Percentiles rank a stretch among this genome's conserved stretches.
Conservation (phyloP, 2,113 vertebrate species). For the Bambusicola thoracicus region DNA sequence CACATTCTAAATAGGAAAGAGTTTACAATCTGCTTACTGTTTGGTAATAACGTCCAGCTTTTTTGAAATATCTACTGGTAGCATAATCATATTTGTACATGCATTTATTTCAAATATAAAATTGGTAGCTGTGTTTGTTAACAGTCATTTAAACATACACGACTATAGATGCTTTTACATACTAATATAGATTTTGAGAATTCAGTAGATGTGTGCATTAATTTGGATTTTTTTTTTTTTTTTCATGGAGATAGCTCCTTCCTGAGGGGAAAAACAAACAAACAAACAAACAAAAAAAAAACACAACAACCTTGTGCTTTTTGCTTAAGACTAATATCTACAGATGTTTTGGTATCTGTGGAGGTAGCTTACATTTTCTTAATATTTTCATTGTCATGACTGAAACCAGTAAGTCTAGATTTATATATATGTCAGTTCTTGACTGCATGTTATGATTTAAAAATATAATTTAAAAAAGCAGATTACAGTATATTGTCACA, state of each 20-base stretch:
- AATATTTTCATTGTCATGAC: background rate
- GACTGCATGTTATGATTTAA: background rate
- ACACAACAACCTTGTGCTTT: background rate
- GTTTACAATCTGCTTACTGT: conserved; percentile 5
- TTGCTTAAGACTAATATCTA: background rate
- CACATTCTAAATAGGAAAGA: conserved; percentile 1
- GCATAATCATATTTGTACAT: background rate
- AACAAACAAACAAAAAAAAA: no score
- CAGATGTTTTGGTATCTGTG: background rate
- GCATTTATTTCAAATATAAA: conserved; percentile 1
- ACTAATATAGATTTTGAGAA: background rate
- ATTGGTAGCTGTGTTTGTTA: background rate
- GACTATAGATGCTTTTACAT: background rate
- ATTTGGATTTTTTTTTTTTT: background rate
- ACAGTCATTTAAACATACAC: background rate
- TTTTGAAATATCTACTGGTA: background rate
- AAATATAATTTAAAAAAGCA: background rate
- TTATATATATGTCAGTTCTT: background rate
- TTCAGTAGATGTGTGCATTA: background rate
- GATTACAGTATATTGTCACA: background rate
- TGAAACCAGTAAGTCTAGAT: background rate
- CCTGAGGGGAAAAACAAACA: no score
- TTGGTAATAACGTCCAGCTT: background rate
- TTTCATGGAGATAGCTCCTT: background rate
- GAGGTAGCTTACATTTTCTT: background rate